A percentile compares a stretch with the other conserved stretches of the same genome.
Evolutionary conservation across 2,888 invertebrate species (phyloP).

Genomic region (Plutella xylostella): DNA sequence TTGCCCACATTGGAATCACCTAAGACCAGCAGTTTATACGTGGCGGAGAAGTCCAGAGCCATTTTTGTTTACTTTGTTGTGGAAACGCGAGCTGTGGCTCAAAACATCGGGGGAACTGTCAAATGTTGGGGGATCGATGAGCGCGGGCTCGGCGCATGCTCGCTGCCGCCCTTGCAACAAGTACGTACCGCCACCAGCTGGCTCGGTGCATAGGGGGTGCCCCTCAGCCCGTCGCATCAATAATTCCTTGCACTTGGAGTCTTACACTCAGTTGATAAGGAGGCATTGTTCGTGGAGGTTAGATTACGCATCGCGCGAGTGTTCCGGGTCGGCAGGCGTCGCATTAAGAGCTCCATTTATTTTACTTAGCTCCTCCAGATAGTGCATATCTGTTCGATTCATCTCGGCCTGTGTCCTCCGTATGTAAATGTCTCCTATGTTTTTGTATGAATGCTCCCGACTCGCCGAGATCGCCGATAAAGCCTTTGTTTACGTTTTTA

Average conservation of each 20-base stretch:
- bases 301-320: too few relatives aligned
- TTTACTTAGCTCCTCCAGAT: constrained; percentile 40
- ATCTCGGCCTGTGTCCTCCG: constrained; percentile 33
- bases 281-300: neutral
- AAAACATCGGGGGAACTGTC: constrained; percentile 63
- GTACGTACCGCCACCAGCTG: constrained; percentile 17
- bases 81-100: constrained; percentile 45
- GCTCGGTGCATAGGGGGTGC: neutral
- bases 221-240: neutral
- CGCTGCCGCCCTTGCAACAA: constrained; percentile 41
- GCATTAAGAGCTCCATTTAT: constrained; percentile 47
- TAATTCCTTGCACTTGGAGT: neutral
- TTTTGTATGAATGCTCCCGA: constrained; percentile 39
- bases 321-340: too few relatives aligned
- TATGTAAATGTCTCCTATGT: constrained; percentile 48
- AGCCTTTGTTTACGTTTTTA: constrained; percentile 5
- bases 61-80: constrained; percentile 68
- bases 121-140: constrained; percentile 57
- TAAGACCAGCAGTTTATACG: constrained; percentile 87
- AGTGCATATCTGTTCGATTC: constrained; percentile 40
- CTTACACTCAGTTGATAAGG: neutral
- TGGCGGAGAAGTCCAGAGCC: constrained; percentile 89
- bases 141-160: constrained; percentile 55
- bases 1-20: constrained; percentile 93
- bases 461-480: constrained; percentile 6